Conservation (phyloP, 2,888 invertebrate genomes). For the Agonopterix heracliana region DNA sequence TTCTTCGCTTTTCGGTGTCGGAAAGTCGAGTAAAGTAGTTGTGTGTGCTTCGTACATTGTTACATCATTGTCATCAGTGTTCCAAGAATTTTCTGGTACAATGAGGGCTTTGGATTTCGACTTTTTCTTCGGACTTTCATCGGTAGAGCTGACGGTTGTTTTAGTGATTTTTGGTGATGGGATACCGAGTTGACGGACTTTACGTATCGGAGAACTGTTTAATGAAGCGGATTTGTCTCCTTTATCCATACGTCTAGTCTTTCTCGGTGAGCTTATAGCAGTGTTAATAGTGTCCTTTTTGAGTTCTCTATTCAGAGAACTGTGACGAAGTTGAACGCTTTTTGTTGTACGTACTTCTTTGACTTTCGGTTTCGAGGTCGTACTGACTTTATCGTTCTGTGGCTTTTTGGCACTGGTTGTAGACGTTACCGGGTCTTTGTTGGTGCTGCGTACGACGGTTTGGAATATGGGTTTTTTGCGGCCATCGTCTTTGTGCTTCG, state of each 20-base stretch:
- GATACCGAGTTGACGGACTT: conserved; percentile 60
- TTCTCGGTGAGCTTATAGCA: conserved; percentile 61
- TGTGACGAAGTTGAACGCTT: conserved; percentile 56
- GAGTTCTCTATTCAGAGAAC: conserved; percentile 57
- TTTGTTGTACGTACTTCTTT: conserved; percentile 56
- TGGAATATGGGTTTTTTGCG: conserved; percentile 64
- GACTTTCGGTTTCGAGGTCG: conserved; percentile 39
- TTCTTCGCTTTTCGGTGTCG: conserved; percentile 55
- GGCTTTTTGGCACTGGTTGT: conserved; percentile 37
- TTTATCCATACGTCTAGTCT: conserved; percentile 65
- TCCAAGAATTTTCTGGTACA: conserved; percentile 44
- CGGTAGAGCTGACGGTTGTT: conserved; percentile 47
- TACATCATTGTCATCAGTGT: conserved; percentile 55
- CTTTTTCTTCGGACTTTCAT: conserved; percentile 60
- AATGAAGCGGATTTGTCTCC: conserved; percentile 62
- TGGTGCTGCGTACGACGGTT: conserved; percentile 57
- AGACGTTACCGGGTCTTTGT: conserved; percentile 51
- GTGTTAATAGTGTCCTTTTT: conserved; percentile 54
- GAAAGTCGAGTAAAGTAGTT: conserved; percentile 57
- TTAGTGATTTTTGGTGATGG: conserved; percentile 46
- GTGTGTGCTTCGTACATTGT: conserved; percentile 71
- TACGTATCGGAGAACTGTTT: conserved; percentile 68
- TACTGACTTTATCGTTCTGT: conserved; percentile 50
- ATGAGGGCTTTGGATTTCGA: conserved; percentile 43
- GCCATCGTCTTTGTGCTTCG: conserved; percentile 41